Evolutionary conservation across 2,113 vertebrate genomes (phyloP).

Genomic region (Nothoprocta pentlandii): DNA sequence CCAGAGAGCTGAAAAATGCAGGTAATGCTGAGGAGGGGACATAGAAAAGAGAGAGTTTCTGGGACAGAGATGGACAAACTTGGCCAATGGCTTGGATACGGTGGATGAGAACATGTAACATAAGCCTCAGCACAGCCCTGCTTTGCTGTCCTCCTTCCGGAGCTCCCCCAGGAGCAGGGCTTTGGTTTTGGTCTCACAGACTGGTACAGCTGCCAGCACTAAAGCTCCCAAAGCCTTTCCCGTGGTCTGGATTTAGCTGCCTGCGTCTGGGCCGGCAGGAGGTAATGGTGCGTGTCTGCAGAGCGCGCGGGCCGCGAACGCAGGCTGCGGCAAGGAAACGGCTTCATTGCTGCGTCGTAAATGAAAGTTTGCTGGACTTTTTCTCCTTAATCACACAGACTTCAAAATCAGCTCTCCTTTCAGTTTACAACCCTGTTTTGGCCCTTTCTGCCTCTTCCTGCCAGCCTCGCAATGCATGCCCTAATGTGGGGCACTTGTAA

Average conservation of each 20-base stretch:
- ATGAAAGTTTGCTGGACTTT: slow-evolving; percentile 19
- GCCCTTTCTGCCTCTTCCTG: background rate
- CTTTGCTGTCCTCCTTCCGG: background rate
- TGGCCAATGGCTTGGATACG: background rate
- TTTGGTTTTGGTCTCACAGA: background rate
- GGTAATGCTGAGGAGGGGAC: rapidly evolving
- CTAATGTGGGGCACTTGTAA: background rate
- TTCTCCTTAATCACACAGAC: slow-evolving; percentile 2
- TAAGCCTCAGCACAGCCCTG: background rate
- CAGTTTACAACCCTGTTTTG: background rate
- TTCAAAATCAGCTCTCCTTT: background rate
- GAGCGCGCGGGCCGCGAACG: background rate
- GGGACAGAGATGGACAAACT: background rate
- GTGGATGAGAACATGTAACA: background rate
- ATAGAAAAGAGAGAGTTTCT: background rate
- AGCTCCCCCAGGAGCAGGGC: background rate
- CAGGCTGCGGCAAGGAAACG: background rate
- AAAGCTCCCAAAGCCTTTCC: slow-evolving; percentile 20
- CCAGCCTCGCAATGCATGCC: background rate
- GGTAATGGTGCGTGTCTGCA: background rate
- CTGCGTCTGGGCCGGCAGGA: background rate
- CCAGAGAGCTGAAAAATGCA: background rate
- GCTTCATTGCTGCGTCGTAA: background rate
- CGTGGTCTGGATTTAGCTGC: slow-evolving; percentile 44
- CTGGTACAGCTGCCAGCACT: background rate